phyloP scores from a whole-genome alignment of 2,797 vertebrate species.

The Galaxias olidus region DNA sequence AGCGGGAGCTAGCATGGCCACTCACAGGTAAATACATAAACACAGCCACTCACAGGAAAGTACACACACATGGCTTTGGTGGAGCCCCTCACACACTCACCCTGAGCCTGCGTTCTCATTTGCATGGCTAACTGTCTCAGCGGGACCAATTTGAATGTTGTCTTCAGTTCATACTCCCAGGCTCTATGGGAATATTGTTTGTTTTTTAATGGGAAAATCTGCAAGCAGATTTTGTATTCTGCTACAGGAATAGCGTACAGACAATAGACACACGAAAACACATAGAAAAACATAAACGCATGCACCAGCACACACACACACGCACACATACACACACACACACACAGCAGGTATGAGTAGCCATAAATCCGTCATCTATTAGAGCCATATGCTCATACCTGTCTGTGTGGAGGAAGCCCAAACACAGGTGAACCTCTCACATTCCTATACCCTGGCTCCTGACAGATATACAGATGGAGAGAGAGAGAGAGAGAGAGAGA shows the following conservation, averaged over 20 bases:
- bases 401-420: conserved; percentile 56
- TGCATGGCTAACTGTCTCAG: too few relatives aligned
- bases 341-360: conserved; percentile 21
- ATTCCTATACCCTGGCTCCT: conserved; percentile 60
- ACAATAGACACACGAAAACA: too few relatives aligned
- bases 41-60: too few relatives aligned
- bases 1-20: too few relatives aligned
- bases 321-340: not conserved
- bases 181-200: conserved; percentile 42
- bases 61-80: too few relatives aligned
- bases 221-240: too few relatives aligned
- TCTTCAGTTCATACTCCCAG: too few relatives aligned
- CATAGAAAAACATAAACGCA: conserved; percentile 8
- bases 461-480: conserved; percentile 57
- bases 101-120: too few relatives aligned
- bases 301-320: not conserved
- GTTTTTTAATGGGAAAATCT: conserved; percentile 29
- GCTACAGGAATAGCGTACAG: too few relatives aligned
- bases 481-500: not conserved
- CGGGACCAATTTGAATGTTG: too few relatives aligned
- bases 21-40: too few relatives aligned
- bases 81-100: too few relatives aligned
- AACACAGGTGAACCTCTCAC: conserved; percentile 65
- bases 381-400: conserved; percentile 66
- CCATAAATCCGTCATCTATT: conserved; percentile 64